Base-by-base conservation (phyloP, 2,113 vertebrate genomes). In the Acinonyx jubatus region DNA sequence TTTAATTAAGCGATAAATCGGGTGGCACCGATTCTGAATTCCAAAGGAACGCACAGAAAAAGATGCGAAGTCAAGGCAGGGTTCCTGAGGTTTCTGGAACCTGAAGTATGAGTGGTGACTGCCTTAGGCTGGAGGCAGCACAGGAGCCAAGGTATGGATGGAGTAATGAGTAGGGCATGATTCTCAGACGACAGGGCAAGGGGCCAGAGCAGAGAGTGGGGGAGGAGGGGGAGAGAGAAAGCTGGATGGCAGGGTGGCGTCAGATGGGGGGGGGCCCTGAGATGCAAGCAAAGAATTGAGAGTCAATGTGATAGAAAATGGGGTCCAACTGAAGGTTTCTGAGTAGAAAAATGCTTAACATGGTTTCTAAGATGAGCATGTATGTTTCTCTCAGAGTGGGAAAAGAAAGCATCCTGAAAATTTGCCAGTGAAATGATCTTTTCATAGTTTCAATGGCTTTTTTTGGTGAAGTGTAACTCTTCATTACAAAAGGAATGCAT, bases 381-480 rank as follows among this genome's bases (percentile, higher is more conserved):
- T 68, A 21, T 25, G 12, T 52, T 91, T 88, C 79, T 66, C 50
- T 88, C 76, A n/a, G 45, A 50, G 16, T 3, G 31, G 71, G 80
- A 68, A 94, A 82, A 57, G 57, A 88, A 93, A 94, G 63, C 52
- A 50, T 82, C 45, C 36, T 66, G 45, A 55, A 80, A 82, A 87
- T 55, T 45, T 88, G 71, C 71, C 65, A 81, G 41, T 18, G 38
- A 97, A 88, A 91, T 73, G 21, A 66, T 91, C 65, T 69, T 83
- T 94, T 21, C 63, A 69, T 55, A 48, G 63, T 82, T 95, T 78
- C 73, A 65, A 41, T 68, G 83, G 52, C 14, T 93, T 94, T 41
- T 96, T 95, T 95, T 92, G 86, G 23, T 71, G 69, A 91, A 65
- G 61, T 11, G 2, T 48, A 78, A 79, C 85, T 95, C 38, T 89